phyloP scores from a whole-genome alignment of 2,888 invertebrate genomes.

The Didymodactylos carnosus region DNA sequence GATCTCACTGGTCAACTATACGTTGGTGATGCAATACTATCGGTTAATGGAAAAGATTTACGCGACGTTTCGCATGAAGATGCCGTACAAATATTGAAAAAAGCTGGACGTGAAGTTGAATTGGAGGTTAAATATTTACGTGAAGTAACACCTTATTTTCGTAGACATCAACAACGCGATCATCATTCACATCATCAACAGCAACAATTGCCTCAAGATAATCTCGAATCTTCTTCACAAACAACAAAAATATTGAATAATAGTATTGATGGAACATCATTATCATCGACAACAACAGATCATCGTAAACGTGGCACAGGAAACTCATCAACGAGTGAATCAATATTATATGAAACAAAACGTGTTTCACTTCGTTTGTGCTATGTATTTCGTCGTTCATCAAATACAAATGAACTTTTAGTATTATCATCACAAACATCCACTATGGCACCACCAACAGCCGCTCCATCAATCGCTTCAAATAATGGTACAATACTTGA shows the following conservation, averaged over 20 bases:
- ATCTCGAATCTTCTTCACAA: no score
- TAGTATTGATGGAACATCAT: no score
- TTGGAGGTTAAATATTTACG: slow-evolving; percentile 85
- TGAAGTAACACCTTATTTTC: slow-evolving; percentile 91
- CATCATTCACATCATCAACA: background rate
- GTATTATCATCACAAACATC: background rate
- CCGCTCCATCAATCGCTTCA: background rate
- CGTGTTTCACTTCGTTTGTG: background rate
- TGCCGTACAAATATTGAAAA: slow-evolving; percentile 83
- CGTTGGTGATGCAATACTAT: slow-evolving; percentile 91
- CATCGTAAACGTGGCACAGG: no score
- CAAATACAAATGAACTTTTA: background rate
- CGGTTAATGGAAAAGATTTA: slow-evolving; percentile 87
- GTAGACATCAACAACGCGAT: slow-evolving; percentile 27
- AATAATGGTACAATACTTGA: background rate
- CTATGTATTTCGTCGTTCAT: background rate
- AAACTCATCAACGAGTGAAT: background rate
- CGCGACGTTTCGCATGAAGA: slow-evolving; percentile 95
- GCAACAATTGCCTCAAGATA: background rate
- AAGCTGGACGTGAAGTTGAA: slow-evolving; percentile 88
- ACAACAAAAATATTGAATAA: no score
- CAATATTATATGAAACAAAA: background rate
- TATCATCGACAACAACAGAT: background rate
- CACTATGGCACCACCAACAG: background rate
- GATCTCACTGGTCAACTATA: slow-evolving; percentile 88